Evolutionary conservation across 2,113 vertebrate species (phyloP).

Genomic region (Apistogramma diplotaenia): DNA sequence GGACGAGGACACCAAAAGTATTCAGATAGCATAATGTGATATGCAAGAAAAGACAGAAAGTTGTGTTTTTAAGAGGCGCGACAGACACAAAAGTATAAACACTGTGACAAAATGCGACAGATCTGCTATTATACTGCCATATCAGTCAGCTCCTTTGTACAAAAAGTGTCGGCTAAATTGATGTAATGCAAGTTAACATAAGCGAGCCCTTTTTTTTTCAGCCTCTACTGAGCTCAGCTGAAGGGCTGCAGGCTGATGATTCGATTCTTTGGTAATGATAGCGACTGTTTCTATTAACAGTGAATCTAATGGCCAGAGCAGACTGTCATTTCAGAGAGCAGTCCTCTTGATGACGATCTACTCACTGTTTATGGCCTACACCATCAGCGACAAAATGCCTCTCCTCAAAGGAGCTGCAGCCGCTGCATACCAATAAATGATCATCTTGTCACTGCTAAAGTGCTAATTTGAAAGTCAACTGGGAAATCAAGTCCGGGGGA

Average conservation of each 20-base stretch:
- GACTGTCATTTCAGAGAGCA: conserved; percentile 13
- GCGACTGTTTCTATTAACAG: conserved; percentile 10
- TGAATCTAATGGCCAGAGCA: background rate
- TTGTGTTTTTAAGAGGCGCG: background rate
- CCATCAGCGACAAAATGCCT: conserved; percentile 23
- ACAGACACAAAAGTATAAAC: background rate
- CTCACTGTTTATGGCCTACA: conserved; percentile 30
- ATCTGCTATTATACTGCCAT: background rate
- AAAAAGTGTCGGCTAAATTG: background rate
- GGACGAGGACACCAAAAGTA: background rate
- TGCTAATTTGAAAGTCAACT: conserved; percentile 35
- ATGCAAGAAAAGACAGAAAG: background rate
- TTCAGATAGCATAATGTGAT: background rate
- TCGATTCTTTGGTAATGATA: conserved; percentile 12
- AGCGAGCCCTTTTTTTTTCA: background rate
- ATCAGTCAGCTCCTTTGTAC: background rate
- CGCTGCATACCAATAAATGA: background rate
- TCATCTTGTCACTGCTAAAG: conserved; percentile 17
- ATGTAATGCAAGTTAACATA: background rate
- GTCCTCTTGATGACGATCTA: conserved; percentile 18
- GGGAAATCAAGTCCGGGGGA: conserved; percentile 43
- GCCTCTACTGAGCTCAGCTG: background rate
- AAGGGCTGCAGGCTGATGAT: background rate
- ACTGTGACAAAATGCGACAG: background rate
- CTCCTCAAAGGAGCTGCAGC: background rate